Conservation (phyloP, 2,797 vertebrate species). For the Tinamus major region DNA sequence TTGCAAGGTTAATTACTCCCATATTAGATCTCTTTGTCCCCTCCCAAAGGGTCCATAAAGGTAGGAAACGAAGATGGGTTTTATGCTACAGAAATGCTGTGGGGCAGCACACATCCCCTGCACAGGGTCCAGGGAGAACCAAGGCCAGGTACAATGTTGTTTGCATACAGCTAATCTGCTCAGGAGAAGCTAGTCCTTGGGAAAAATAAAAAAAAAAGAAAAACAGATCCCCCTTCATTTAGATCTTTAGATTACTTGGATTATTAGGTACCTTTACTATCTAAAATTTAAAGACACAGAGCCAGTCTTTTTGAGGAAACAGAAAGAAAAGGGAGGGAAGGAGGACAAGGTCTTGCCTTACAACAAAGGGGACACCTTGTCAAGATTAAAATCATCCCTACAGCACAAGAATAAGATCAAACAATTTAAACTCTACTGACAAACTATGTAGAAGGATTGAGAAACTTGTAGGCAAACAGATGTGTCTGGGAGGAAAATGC, state of each 20-base stretch:
- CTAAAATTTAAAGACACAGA: neutral
- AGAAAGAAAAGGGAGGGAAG: neutral
- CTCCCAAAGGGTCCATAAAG: neutral
- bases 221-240: neutral
- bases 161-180: neutral
- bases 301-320: neutral
- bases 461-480: conserved; percentile 28
- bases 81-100: neutral
- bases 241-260: too few species aligned
- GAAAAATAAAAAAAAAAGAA: too few species aligned
- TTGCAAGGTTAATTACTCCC: neutral
- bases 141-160: neutral
- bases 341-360: neutral
- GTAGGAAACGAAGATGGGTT: neutral
- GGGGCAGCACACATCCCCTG: neutral
- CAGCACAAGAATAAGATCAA: neutral
- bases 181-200: neutral
- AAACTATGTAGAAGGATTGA: conserved; percentile 10
- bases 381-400: neutral
- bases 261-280: neutral
- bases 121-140: neutral
- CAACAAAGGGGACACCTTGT: neutral
- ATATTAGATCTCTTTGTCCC: neutral
- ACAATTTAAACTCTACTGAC: conserved; percentile 15
- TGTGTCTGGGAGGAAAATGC: neutral